Percentiles rank a stretch among this genome's conserved stretches.
Evolutionary conservation across 2,113 vertebrate species (phyloP).

Genomic region (Brachypodius melanocephalos): DNA sequence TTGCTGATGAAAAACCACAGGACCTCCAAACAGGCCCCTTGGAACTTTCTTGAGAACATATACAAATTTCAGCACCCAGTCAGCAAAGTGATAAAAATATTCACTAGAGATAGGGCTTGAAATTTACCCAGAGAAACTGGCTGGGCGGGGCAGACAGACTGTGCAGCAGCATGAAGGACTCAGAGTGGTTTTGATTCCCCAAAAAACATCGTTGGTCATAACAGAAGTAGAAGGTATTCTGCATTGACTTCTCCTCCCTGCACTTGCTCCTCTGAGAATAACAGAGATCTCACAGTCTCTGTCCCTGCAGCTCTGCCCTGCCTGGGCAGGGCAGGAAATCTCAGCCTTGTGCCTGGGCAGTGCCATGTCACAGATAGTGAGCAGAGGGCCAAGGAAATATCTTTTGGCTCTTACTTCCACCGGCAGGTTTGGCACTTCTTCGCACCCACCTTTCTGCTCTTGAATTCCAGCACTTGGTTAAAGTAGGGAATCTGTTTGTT

Average conservation of each 20-base stretch:
- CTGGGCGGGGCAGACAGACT: background rate
- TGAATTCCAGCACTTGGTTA: background rate
- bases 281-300: background rate
- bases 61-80: background rate
- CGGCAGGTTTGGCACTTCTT: background rate
- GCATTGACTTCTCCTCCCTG: background rate
- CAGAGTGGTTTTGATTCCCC: background rate
- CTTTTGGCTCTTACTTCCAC: background rate
- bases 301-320: background rate
- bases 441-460: background rate
- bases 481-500: background rate
- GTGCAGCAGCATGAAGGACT: background rate
- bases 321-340: background rate
- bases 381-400: background rate
- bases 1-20: background rate
- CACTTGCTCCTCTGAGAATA: background rate
- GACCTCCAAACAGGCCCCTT: background rate
- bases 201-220: rapidly evolving
- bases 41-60: background rate
- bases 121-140: background rate
- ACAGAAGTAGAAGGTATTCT: background rate
- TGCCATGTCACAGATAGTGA: background rate
- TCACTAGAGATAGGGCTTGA: background rate
- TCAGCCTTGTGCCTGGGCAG: background rate
- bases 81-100: background rate